These are phyloP conservation scores for Lophius americanus DNA, from an alignment of 2,797 vertebrate species.

Conservation along the genomic window DNA sequence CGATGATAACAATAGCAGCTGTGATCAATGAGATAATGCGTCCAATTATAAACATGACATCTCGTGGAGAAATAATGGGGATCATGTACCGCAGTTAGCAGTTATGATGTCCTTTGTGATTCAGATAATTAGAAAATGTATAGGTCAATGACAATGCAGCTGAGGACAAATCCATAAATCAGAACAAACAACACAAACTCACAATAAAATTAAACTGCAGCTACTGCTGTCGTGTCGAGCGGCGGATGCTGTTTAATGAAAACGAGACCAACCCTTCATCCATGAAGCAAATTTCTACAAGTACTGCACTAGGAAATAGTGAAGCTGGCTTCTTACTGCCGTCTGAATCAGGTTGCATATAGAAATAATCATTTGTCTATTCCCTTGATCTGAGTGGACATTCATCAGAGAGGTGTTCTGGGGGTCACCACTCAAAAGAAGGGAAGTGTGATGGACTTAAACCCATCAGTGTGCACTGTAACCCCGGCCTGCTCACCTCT, in stretches of 20 bases:
- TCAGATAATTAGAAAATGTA: constrained; percentile 68
- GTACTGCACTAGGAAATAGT: background rate
- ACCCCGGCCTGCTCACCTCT: constrained; percentile 57
- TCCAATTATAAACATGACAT: constrained; percentile 77
- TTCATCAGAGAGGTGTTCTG: background rate
- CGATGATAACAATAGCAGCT: constrained; percentile 67
- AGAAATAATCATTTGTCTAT: background rate
- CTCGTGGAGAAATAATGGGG: constrained; percentile 73
- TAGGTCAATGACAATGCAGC: constrained; percentile 61
- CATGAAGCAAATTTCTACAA: constrained; percentile 4
- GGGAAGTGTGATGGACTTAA: constrained; percentile 47
- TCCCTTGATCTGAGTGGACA: constrained; percentile 4
- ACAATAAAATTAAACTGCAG: constrained; percentile 28
- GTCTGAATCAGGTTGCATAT: background rate
- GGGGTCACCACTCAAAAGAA: constrained; percentile 29
- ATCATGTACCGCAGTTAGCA: constrained; percentile 72
- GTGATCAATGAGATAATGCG: constrained; percentile 77
- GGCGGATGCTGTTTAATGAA: constrained; percentile 22
- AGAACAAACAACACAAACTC: constrained; percentile 50
- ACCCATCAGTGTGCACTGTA: constrained; percentile 49
- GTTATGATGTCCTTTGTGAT: constrained; percentile 70
- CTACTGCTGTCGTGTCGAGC: constrained; percentile 15
- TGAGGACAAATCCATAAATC: constrained; percentile 61
- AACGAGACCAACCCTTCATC: constrained; percentile 1
- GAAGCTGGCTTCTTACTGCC: background rate